These are phyloP conservation scores for Camponotus fellah DNA, from an alignment of 2,888 invertebrate genomes.

Conservation along the genomic window DNA sequence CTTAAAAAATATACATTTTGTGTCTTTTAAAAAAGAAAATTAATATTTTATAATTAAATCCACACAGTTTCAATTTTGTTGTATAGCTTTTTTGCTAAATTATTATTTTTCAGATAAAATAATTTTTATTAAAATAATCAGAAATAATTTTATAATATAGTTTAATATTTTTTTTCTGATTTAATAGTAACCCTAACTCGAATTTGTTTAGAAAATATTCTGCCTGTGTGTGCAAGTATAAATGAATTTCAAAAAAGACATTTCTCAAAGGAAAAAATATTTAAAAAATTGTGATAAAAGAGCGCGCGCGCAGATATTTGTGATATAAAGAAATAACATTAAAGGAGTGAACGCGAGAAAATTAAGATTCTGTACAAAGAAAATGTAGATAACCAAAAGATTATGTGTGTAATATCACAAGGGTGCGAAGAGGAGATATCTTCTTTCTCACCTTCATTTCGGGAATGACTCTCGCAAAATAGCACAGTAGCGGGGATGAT, in stretches of 20 bases:
- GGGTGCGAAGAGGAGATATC: slow-evolving; percentile 60
- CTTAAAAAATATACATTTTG: background rate
- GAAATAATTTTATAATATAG: background rate
- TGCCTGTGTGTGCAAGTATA: background rate
- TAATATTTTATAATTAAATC: background rate
- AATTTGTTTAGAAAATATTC: background rate
- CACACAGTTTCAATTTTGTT: no score
- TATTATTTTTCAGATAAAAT: background rate
- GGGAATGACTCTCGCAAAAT: slow-evolving; percentile 60
- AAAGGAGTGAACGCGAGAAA: background rate
- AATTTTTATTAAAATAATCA: background rate
- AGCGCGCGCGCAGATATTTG: background rate
- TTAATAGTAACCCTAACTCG: background rate
- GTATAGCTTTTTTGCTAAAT: background rate
- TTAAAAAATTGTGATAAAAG: background rate
- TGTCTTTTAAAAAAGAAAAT: background rate
- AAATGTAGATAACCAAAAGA: background rate
- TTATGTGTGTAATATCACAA: slow-evolving; percentile 22
- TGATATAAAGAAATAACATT: background rate
- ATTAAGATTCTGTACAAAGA: background rate
- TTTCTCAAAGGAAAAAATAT: background rate
- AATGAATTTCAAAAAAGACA: background rate
- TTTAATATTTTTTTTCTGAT: background rate
- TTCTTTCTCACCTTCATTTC: slow-evolving; percentile 66
- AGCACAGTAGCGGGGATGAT: slow-evolving; percentile 55